Percentiles rank a stretch among this genome's conserved stretches.
phyloP scores from a whole-genome alignment of 2,797 vertebrate species.

The Manis crassicaudata region DNA sequence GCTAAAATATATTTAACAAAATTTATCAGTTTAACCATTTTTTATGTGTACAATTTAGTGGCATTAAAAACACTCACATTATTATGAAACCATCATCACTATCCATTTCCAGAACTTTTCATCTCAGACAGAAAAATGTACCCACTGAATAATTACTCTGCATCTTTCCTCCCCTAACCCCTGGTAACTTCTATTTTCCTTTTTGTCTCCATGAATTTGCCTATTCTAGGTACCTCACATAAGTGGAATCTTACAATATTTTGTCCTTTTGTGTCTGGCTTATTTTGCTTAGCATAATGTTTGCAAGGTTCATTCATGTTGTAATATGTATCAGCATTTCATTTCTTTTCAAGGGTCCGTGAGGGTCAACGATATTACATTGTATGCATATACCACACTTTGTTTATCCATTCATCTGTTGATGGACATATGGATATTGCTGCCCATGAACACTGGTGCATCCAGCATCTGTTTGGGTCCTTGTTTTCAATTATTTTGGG shows the following conservation, averaged over 20 bases:
- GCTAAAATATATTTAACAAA: neutral
- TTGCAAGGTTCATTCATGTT: neutral
- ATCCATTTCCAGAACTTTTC: neutral
- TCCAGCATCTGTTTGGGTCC: neutral
- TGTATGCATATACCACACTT: neutral
- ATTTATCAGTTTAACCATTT: conserved; percentile 1
- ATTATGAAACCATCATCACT: neutral
- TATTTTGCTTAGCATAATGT: neutral
- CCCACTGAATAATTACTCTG: neutral
- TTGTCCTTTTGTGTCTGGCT: neutral
- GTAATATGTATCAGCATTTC: neutral
- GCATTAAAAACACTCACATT: neutral
- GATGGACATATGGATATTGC: neutral
- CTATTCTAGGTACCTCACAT: neutral
- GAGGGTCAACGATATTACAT: neutral
- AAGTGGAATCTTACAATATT: neutral
- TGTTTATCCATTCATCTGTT: neutral
- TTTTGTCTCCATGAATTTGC: neutral
- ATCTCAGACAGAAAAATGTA: neutral
- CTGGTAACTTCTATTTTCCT: neutral
- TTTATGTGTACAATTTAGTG: neutral
- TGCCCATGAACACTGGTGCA: neutral
- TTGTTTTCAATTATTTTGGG: neutral
- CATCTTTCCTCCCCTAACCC: neutral
- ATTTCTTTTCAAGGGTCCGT: neutral